Conservation (phyloP, 1,140 invertebrate species). For the Sipha flava region DNA sequence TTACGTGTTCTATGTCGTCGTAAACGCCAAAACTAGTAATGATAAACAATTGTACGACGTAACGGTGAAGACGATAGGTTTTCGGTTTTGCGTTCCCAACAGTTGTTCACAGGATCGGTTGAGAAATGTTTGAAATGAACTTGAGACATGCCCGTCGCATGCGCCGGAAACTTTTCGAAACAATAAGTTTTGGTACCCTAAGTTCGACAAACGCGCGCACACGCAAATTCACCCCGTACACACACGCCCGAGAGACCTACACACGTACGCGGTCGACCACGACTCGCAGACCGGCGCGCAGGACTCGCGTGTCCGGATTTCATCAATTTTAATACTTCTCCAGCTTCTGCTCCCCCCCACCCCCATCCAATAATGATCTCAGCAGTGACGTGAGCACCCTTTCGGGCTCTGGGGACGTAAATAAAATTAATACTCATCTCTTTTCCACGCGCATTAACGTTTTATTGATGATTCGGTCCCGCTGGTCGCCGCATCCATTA, state of each 20-base stretch:
- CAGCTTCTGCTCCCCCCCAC: no score
- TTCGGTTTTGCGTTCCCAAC: not conserved
- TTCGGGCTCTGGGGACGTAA: not conserved
- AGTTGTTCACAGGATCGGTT: not conserved
- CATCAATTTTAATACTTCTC: not conserved
- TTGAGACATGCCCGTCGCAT: not conserved
- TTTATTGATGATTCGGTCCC: not conserved
- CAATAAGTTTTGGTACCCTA: not conserved
- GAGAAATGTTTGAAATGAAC: not conserved
- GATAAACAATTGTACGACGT: no score
- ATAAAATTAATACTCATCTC: not conserved
- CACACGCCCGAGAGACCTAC: no score
- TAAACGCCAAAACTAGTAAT: no score
- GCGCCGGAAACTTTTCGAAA: not conserved
- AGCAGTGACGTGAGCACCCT: not conserved
- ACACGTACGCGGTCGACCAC: not conserved
- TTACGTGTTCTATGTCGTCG: no score
- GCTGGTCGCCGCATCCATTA: not conserved
- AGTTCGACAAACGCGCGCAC: not conserved
- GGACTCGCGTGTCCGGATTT: not conserved
- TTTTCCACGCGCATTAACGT: not conserved
- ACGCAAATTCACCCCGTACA: not conserved
- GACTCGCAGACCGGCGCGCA: not conserved
- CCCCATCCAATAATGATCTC: no score
- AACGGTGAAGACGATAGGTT: not conserved